Base-by-base conservation (phyloP, 2,113 vertebrate genomes). In the Strix uralensis region DNA sequence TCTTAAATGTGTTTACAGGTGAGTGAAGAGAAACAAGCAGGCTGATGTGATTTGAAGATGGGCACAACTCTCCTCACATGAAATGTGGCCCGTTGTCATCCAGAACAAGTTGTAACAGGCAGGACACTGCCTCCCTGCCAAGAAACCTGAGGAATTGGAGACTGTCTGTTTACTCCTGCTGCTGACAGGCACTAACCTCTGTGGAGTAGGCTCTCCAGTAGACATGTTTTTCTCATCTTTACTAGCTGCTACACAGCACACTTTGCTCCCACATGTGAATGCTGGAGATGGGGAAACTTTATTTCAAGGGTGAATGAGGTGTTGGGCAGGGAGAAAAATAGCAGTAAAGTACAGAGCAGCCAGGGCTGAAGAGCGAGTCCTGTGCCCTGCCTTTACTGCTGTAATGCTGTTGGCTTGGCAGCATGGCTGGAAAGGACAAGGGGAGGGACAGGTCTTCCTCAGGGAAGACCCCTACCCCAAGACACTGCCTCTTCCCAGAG, bases 91-190 rank as follows among this genome's bases (percentile, higher is more conserved):
- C 91, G 69, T 73, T 89, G 84, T 96, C 81, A 78, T 97, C 66
- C 55, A n/a, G 91, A 93, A 91, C 82, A 92, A 87, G 90, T 69
- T 85, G 47, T 36, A 82, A 19, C 93, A 93, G 81, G 92, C 90
- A 96, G 92, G 72, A 77, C 46, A 5, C n/a, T 49, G 73, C 86
- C 75, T 83, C 34, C 61, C 42, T 86, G 92, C 90, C 81, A 86
- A 81, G 61, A 90, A 94, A 77, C 71, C 70, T 2, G 1, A 84
- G 72, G 83, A 95, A 58, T 4, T 85, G 86, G 79, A 88, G 85
- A 23, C 54, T 66, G 75, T 13, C 72, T 95, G 63, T 94, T 94
- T 75, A 49, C 13, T 85, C 26, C 62, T 2, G 25, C 86, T 80
- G 81, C 93, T 85, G 81, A 73, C 38, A 54, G 58, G 70, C 79